Base-by-base conservation (phyloP, 2,113 vertebrate species). In the Ammodytes marinus region DNA sequence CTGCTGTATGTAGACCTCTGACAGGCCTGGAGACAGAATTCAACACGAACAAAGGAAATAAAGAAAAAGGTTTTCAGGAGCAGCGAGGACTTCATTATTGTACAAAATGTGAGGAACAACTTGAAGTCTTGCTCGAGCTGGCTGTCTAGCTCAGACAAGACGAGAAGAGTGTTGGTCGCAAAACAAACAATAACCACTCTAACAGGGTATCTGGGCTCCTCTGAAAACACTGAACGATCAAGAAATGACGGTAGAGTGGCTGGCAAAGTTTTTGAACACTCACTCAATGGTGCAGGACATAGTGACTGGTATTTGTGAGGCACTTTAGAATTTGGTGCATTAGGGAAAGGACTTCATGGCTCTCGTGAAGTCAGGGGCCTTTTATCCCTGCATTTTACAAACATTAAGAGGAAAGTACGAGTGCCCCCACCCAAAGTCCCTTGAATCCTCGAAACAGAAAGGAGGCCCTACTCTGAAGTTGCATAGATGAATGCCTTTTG, bases 271-370 rank as follows among this genome's bases (percentile, higher is more conserved):
- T 59, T 35, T 54, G 14, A 72, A 59, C 61, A 66, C 17, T 73
- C 43, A 42, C 17, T 73, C 43, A 42, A 40, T 67, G 17, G 47
- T 15, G 50, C 27, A 49, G 54, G 69, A 74, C 53, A 79, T 39
- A 45, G 73, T 40, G 69, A 58, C 19, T 61, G 61, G 60, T 69
- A 77, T 71, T 77, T 77, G 8, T 52, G 37, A 50, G 58, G 17
- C 55, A 57, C 54, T 79, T 74, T 27, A 55, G 53, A 76, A 74
- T 39, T 70, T 65, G 40, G 40, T 46, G 69, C 15, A 53, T 45
- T 35, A 50, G 45, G 40, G 15, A 50, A 67, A 76, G 47, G n/a
- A 53, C 49, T 71, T 77, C 17, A n/a, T 42, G 40, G 27, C 73
- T 69, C 61, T 40, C 8, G 37, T 49, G 5, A 77, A 78, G 37